phyloP scores from a whole-genome alignment of 2,797 vertebrate species.

The Stomatorhinus walkeri region DNA sequence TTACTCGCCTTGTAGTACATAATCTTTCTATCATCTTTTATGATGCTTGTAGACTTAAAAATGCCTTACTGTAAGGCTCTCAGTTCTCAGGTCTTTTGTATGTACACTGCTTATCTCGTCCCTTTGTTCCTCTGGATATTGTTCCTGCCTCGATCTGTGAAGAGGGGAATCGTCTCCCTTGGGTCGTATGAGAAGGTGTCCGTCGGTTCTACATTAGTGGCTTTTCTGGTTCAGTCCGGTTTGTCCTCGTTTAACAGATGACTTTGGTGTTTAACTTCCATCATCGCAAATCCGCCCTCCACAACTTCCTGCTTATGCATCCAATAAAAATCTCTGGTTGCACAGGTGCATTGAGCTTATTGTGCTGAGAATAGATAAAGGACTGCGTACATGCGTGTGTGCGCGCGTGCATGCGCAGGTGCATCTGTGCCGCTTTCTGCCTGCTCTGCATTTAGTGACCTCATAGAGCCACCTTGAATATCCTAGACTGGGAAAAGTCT shows the following conservation, averaged over 20 bases:
- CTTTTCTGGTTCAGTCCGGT: neutral
- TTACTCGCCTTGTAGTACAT: neutral
- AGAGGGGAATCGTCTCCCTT: neutral
- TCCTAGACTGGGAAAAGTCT: neutral
- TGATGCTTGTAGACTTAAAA: neutral
- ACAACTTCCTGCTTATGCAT: neutral
- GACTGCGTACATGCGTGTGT: neutral
- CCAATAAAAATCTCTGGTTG: neutral
- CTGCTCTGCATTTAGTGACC: slow-evolving; percentile 12
- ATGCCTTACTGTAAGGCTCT: neutral
- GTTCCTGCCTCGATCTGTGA: neutral
- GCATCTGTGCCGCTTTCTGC: neutral
- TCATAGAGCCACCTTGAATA: slow-evolving; percentile 8
- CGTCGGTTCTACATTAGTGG: neutral
- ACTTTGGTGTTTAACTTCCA: neutral
- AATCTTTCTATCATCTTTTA: neutral
- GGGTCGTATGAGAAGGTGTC: neutral
- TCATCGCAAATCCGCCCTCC: neutral
- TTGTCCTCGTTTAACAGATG: neutral
- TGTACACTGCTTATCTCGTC: neutral
- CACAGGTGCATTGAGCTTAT: neutral
- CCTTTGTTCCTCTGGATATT: neutral
- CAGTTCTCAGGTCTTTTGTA: neutral
- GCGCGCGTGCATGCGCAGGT: neutral
- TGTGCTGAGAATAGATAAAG: neutral